A percentile compares a stretch with the other conserved stretches of the same genome.
These are phyloP conservation scores for Chloroclysta siterata DNA, from an alignment of 2,888 invertebrate genomes.

Conservation along the genomic window DNA sequence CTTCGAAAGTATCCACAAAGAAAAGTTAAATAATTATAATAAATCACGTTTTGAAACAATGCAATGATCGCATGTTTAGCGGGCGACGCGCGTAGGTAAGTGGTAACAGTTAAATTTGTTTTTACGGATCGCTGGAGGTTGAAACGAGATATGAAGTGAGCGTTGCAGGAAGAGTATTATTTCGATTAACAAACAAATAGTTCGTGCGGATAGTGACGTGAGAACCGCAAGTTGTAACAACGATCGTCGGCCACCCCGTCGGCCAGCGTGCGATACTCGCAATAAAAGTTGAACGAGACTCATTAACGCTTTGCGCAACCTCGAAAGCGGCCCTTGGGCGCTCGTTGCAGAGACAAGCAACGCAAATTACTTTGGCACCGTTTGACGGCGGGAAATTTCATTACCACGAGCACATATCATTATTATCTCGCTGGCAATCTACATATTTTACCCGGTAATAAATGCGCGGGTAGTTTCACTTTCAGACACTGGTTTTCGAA, in stretches of 20 bases:
- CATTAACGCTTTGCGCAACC: constrained; percentile 82
- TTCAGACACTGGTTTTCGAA: constrained; percentile 83
- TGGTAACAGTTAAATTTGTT: constrained; percentile 41
- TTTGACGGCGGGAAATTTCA: constrained; percentile 85
- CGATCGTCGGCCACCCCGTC: constrained; percentile 48
- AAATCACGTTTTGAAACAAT: constrained; percentile 54
- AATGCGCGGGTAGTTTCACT: constrained; percentile 84
- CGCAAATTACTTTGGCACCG: constrained; percentile 85
- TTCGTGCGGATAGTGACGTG: constrained; percentile 44
- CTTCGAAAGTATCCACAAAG: constrained; percentile 54
- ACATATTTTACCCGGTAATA: constrained; percentile 84
- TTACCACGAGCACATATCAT: constrained; percentile 85
- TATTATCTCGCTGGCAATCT: constrained; percentile 84
- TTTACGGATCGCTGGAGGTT: constrained; percentile 44
- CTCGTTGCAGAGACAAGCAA: constrained; percentile 81
- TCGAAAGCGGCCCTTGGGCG: constrained; percentile 83
- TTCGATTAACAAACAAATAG: constrained; percentile 39
- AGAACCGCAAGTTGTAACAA: constrained; percentile 33
- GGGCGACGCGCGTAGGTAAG: constrained; percentile 31
- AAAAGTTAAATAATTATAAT: constrained; percentile 53
- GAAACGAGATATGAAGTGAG: constrained; percentile 37
- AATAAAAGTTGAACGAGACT: constrained; percentile 72
- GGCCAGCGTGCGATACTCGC: constrained; percentile 65
- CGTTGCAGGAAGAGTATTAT: constrained; percentile 37
- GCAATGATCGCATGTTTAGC: constrained; percentile 48